phyloP scores from a whole-genome alignment of 1,140 invertebrate species.

The Meloidogyne exigua region DNA sequence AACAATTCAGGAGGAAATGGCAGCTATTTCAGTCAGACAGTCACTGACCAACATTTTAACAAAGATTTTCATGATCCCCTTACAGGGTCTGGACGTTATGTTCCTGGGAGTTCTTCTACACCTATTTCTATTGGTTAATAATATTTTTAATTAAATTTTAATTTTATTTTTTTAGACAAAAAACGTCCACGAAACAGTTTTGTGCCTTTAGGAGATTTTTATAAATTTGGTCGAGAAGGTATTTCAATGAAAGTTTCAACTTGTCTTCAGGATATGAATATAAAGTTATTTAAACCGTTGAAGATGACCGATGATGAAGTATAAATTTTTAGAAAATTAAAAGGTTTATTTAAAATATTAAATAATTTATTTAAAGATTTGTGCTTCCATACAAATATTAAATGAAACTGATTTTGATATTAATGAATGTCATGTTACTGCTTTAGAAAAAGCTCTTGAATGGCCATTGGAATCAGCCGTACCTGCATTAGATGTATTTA shows the following conservation, averaged over 20 bases:
- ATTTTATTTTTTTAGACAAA: slow-evolving; percentile 38
- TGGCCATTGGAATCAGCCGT: slow-evolving; percentile 48
- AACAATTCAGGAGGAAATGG: slow-evolving; percentile 57
- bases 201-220: slow-evolving; percentile 44
- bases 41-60: not conserved
- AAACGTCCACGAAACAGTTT: slow-evolving; percentile 42
- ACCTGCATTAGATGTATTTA: slow-evolving; percentile 52
- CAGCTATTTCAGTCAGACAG: slow-evolving; percentile 66
- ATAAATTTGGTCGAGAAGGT: slow-evolving; percentile 42
- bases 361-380: too few species aligned
- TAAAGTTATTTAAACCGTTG: slow-evolving; percentile 28
- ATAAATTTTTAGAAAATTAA: slow-evolving; percentile 10
- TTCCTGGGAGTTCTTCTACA: slow-evolving; percentile 65
- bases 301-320: slow-evolving; percentile 38
- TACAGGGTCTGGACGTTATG: slow-evolving; percentile 67
- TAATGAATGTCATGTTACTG: slow-evolving; percentile 34
- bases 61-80: slow-evolving; percentile 64
- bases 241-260: slow-evolving; percentile 48
- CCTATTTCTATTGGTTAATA: slow-evolving; percentile 45
- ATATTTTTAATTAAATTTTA: slow-evolving; percentile 38
- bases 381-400: slow-evolving; percentile 24
- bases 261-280: slow-evolving; percentile 49
- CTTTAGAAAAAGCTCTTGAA: slow-evolving; percentile 38
- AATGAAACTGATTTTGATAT: not conserved
- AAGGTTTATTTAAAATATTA: too few species aligned